A percentile compares a stretch with the other conserved stretches of the same genome.
Evolutionary conservation across 1,140 invertebrate species (phyloP).

Genomic region (Scaptomyza hsui): DNA sequence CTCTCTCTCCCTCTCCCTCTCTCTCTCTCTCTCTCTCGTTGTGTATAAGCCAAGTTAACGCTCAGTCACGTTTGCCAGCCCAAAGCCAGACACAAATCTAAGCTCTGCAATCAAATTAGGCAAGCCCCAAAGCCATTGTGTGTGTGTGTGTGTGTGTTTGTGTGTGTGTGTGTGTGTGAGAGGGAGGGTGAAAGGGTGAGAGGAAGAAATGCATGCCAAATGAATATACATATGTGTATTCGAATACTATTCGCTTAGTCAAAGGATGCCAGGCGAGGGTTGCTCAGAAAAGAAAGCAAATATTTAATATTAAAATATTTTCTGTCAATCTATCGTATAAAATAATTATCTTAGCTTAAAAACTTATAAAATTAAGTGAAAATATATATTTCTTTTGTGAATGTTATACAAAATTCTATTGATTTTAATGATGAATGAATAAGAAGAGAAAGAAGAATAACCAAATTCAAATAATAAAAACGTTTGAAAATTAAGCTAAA

Average conservation of each 20-base stretch:
- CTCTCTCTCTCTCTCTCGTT: not conserved
- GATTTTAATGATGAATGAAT: no score
- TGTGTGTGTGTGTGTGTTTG: constrained; percentile 33
- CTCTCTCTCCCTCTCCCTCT: constrained; percentile 18
- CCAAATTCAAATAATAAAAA: no score
- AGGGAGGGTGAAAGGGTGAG: no score
- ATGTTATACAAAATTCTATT: no score
- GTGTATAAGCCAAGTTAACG: constrained; percentile 3
- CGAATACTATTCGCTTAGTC: not conserved
- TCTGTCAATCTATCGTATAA: no score
- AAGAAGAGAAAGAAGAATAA: no score
- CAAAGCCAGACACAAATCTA: constrained; percentile 68
- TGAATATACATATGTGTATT: not conserved
- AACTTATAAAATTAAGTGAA: no score
- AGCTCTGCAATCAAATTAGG: constrained; percentile 77
- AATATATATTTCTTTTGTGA: no score
- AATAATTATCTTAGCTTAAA: no score
- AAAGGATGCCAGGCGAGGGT: constrained; percentile 1
- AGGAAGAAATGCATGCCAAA: constrained; percentile 17
- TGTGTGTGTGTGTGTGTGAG: constrained; percentile 32
- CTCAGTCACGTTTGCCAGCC: constrained; percentile 66
- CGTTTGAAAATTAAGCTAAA: no score
- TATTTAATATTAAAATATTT: no score
- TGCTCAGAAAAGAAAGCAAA: no score
- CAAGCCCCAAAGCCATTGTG: constrained; percentile 53